phyloP scores from a whole-genome alignment of 30 jellyfish, hydroid and myxozoan genomes.

The Aurelia aurita complex sp. Pacific region DNA sequence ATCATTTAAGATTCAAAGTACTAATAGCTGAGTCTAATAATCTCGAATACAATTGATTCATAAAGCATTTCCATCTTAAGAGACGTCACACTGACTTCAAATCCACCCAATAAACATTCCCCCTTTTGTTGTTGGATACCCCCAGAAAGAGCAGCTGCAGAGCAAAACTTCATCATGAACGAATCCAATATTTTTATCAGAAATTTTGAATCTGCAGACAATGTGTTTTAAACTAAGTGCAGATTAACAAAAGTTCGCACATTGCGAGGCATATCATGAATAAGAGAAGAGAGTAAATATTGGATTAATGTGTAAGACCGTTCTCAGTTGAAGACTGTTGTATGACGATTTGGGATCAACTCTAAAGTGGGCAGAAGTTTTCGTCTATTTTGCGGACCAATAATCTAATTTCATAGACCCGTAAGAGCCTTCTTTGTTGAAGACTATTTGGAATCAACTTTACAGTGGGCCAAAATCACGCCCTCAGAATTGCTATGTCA shows the following conservation, averaged over 20 bases:
- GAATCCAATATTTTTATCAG: no score
- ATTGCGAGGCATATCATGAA: conserved; percentile 40
- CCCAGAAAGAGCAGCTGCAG: conserved; percentile 1
- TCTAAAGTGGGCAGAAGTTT: conserved; percentile 8
- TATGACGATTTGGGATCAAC: conserved; percentile 19
- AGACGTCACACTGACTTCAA: neutral
- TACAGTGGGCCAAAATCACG: neutral
- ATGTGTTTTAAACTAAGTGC: neutral
- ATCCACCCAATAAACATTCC: neutral
- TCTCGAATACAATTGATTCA: no score
- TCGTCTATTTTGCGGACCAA: conserved; percentile 44
- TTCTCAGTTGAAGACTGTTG: conserved; percentile 47
- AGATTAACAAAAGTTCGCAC: conserved; percentile 40
- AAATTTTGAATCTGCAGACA: no score
- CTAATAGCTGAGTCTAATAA: no score
- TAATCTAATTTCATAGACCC: neutral
- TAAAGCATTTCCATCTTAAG: neutral
- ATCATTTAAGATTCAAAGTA: no score
- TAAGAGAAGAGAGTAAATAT: conserved; percentile 59
- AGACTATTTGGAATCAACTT: neutral
- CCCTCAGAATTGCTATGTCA: neutral
- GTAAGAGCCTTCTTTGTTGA: neutral
- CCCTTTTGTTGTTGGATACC: neutral
- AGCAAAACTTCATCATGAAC: neutral
- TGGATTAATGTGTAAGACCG: conserved; percentile 53